A percentile compares a stretch with the other conserved stretches of the same genome.
Conservation (phyloP, 1,140 invertebrate genomes). For the Trypoxylus dichotomus region DNA sequence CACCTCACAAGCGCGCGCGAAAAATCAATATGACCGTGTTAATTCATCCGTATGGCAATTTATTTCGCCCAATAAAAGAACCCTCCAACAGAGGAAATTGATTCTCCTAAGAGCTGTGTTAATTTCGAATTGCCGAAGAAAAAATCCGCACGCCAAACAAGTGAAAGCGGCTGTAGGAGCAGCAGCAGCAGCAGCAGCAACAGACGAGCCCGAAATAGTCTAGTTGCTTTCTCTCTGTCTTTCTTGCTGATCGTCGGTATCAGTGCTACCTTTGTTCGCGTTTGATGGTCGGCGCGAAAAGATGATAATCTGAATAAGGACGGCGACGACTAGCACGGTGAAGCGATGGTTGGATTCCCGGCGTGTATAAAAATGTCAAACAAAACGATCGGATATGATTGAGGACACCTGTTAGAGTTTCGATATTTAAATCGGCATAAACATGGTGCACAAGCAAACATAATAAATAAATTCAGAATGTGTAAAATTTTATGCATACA, state of each 20-base stretch:
- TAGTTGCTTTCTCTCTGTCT: not conserved
- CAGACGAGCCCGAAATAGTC: not conserved
- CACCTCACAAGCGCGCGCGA: not conserved
- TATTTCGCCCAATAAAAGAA: slow-evolving; percentile 19
- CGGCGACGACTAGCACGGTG: not conserved
- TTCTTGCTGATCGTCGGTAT: not conserved
- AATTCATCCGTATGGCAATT: slow-evolving; percentile 22
- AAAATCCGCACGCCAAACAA: slow-evolving; percentile 8
- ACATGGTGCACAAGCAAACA: not conserved
- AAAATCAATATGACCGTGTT: slow-evolving; percentile 20
- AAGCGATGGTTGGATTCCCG: not conserved
- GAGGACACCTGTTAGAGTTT: slow-evolving; percentile 12
- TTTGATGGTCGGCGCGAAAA: not conserved
- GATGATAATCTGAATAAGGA: not conserved
- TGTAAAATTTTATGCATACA: too few relatives aligned
- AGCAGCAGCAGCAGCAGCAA: not conserved
- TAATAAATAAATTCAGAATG: too few relatives aligned
- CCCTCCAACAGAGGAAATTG: slow-evolving; percentile 20
- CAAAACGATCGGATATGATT: not conserved
- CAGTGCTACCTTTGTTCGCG: not conserved
- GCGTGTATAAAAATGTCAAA: slow-evolving; percentile 3
- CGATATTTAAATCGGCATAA: not conserved
- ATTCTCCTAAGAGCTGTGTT: slow-evolving; percentile 19
- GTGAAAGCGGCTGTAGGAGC: not conserved
- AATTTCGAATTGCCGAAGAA: slow-evolving; percentile 11